Evolutionary conservation across 2,113 vertebrate species (phyloP).

Genomic region (Accipiter cooperii): DNA sequence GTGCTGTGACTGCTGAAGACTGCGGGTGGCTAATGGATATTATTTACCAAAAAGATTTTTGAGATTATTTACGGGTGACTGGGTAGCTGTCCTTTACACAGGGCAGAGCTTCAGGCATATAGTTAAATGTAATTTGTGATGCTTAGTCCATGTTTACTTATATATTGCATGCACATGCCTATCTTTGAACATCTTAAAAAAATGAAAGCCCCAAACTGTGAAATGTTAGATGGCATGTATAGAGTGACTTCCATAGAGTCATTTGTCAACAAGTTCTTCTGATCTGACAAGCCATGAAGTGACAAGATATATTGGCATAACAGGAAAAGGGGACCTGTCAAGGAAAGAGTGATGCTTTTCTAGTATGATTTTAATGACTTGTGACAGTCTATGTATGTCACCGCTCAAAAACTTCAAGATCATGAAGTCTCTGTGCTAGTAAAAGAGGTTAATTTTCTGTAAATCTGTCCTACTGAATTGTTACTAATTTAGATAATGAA

Average conservation of each 20-base stretch:
- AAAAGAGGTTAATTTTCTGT: not conserved
- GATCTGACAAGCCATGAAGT: not conserved
- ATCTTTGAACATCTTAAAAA: not conserved
- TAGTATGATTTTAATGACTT: not conserved
- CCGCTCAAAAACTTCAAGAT: not conserved
- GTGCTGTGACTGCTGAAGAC: not conserved
- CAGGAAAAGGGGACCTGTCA: not conserved
- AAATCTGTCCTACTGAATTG: not conserved
- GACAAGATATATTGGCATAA: no score
- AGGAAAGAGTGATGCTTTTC: not conserved
- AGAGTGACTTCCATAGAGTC: not conserved
- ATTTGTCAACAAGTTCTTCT: not conserved
- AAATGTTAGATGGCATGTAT: not conserved
- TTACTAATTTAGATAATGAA: not conserved
- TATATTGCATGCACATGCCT: not conserved
- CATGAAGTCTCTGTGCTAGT: not conserved
- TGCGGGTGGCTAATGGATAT: no score
- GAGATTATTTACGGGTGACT: not conserved
- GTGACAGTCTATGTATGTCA: not conserved
- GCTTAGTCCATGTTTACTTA: not conserved
- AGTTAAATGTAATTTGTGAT: not conserved
- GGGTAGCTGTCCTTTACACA: not conserved
- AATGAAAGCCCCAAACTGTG: not conserved
- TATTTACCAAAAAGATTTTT: not conserved
- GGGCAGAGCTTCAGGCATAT: not conserved